These are phyloP conservation scores for Lamellibrachia satsuma DNA, from an alignment of 2,888 invertebrate species.

Conservation along the genomic window DNA sequence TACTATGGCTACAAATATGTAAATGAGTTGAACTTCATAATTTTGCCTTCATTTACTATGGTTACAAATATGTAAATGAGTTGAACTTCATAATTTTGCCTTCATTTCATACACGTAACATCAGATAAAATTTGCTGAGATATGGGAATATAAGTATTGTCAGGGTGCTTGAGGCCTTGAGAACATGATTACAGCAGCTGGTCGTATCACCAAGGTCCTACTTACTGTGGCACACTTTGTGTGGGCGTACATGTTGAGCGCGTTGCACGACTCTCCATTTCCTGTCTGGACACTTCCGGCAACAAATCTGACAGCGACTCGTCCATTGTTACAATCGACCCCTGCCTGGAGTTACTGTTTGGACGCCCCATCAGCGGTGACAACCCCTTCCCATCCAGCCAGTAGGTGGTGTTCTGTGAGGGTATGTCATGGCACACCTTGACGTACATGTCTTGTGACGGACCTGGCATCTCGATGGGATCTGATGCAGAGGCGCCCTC, in stretches of 20 bases:
- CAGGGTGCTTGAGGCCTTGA: background rate
- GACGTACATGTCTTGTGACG: background rate
- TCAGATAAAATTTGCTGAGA: too few relatives aligned
- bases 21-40: too few relatives aligned
- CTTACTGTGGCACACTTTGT: background rate
- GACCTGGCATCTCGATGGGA: background rate
- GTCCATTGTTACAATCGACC: background rate
- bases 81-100: too few relatives aligned
- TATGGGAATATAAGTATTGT: too few relatives aligned
- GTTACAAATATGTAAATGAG: too few relatives aligned
- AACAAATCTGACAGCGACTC: background rate
- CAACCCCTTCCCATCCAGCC: constrained; percentile 13
- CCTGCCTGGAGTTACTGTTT: background rate
- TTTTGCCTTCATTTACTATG: too few relatives aligned
- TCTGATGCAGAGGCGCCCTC: background rate
- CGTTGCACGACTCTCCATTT: background rate
- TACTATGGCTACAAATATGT: too few relatives aligned
- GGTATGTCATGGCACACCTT: background rate
- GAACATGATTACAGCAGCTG: background rate
- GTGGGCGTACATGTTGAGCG: background rate
- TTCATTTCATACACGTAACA: too few relatives aligned
- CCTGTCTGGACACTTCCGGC: background rate
- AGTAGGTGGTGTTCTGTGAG: background rate
- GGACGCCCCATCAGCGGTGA: background rate
- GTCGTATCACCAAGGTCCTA: background rate